Base-by-base conservation (phyloP, 2,113 vertebrate species). In the Oostethus manadensis region DNA sequence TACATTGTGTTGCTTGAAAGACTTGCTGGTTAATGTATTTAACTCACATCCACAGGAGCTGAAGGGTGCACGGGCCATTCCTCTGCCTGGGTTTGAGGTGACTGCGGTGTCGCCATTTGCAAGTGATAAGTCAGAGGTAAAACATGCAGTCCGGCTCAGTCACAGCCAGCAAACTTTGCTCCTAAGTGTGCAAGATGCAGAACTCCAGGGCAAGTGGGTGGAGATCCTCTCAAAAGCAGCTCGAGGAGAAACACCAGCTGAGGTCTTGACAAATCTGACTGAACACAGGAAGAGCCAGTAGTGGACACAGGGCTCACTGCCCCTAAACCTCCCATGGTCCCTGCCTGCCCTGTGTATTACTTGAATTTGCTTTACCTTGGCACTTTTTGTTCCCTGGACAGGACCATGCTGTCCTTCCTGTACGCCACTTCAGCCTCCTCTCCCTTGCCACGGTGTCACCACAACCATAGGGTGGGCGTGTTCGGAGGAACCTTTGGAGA, bases 291-390 rank as follows among this genome's bases (percentile, higher is more conserved):
- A 84, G 79, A 91, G 64, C 84, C 62, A 71, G 71, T 79, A 88
- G 74, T 78, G 83, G 80, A 73, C 69, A 55, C 79, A 81, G 65
- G 73, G 6, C 54, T 33, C 23, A 66, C 45, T 38, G 38, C 13
- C 46, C 57, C 57, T 10, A 10, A 26, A 2, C 26, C 43, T 43
- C 6, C 43, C 51, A 46, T 44, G 10, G 40, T 54, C 23, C 62
- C 5, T 70, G 66, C 82, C 42, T 71, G 59, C 86, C 74, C 70
- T 82, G 79, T 88, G 84, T 75, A 79, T 91, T 90, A 93, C 90
- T 91, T 92, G 90, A 93, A 92, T 86, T 90, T 72, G 83, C 73
- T 89, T 87, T 88, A 90, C 84, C 87, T 87, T 90, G 89, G 92
- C 92, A 93, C 92, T 93, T 94, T 91, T 48, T 35, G 20, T 54